A percentile compares a stretch with the other conserved stretches of the same genome.
phyloP scores from a whole-genome alignment of 2,888 invertebrate genomes.

The Charanyca ferruginea region DNA sequence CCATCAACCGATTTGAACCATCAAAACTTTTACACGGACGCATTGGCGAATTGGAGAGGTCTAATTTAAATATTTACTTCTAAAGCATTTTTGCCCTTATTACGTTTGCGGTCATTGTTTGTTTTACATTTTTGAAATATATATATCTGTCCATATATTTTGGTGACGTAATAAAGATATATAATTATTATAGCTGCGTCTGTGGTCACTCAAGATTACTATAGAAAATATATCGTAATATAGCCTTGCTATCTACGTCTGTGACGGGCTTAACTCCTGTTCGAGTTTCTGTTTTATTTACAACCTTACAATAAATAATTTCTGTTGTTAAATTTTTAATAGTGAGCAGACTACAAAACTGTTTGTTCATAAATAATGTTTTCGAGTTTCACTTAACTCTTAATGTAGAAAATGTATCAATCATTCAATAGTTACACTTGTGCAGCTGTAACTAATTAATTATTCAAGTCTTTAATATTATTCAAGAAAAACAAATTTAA shows the following conservation, averaged over 20 bases:
- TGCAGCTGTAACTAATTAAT: conserved; percentile 27
- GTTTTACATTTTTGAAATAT: too few species aligned
- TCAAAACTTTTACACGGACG: conserved; percentile 20
- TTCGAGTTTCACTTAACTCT: not conserved
- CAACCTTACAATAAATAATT: not conserved
- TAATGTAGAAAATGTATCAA: conserved; percentile 6
- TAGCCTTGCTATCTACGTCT: too few species aligned
- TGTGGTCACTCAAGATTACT: too few species aligned
- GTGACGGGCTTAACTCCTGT: too few species aligned
- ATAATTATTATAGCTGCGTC: too few species aligned
- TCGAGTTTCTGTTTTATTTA: conserved; percentile 2
- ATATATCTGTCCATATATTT: too few species aligned
- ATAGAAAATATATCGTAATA: too few species aligned
- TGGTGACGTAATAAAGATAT: too few species aligned
- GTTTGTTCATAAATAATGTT: conserved; percentile 13
- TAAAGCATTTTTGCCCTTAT: too few species aligned
- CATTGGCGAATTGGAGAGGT: conserved; percentile 20
- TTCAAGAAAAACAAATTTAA: conserved; percentile 9
- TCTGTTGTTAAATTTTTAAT: not conserved
- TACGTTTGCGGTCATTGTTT: too few species aligned
- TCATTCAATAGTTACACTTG: conserved; percentile 23
- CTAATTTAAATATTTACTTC: conserved; percentile 12
- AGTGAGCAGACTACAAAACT: conserved; percentile 3
- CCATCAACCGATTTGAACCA: conserved; percentile 47
- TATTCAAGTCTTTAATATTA: conserved; percentile 10